These are phyloP conservation scores for Cremastinae sp. DNA, from an alignment of 2,888 invertebrate species.

Conservation along the genomic window DNA sequence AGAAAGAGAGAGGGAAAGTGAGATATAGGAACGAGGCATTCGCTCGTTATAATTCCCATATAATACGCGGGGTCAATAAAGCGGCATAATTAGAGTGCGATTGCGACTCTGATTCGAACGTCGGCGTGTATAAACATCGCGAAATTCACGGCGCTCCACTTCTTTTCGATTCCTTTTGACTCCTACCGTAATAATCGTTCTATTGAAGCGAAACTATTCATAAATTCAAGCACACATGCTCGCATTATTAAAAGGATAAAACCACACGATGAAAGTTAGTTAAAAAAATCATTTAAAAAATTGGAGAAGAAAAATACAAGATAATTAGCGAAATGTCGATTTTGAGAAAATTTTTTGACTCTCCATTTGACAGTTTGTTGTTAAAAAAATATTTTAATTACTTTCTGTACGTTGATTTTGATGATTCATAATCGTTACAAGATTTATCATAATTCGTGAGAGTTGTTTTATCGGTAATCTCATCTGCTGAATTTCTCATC, in stretches of 20 bases:
- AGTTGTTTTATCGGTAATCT: background rate
- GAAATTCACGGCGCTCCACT: conserved; percentile 44
- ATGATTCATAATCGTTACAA: too few relatives aligned
- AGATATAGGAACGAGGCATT: conserved; percentile 5
- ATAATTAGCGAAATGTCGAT: too few relatives aligned
- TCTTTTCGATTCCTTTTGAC: conserved; percentile 46
- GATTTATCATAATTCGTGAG: background rate
- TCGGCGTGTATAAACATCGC: conserved; percentile 37
- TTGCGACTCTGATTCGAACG: conserved; percentile 44
- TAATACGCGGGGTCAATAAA: conserved; percentile 53
- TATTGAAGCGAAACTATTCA: too few relatives aligned
- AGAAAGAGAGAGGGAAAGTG: background rate
- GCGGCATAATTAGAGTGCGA: conserved; percentile 56
- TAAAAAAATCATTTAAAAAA: too few relatives aligned
- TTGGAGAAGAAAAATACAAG: too few relatives aligned
- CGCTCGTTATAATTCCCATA: conserved; percentile 47
- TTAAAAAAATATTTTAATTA: too few relatives aligned
- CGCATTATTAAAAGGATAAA: too few relatives aligned
- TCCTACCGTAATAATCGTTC: conserved; percentile 54
- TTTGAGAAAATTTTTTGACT: too few relatives aligned
- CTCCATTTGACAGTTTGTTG: too few relatives aligned
- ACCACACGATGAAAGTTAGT: too few relatives aligned
- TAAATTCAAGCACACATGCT: too few relatives aligned
- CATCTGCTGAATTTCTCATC: conserved; percentile 1
- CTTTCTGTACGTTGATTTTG: too few relatives aligned